phyloP scores from a whole-genome alignment of 2,888 invertebrate genomes.

The Ethmia dodecea region DNA sequence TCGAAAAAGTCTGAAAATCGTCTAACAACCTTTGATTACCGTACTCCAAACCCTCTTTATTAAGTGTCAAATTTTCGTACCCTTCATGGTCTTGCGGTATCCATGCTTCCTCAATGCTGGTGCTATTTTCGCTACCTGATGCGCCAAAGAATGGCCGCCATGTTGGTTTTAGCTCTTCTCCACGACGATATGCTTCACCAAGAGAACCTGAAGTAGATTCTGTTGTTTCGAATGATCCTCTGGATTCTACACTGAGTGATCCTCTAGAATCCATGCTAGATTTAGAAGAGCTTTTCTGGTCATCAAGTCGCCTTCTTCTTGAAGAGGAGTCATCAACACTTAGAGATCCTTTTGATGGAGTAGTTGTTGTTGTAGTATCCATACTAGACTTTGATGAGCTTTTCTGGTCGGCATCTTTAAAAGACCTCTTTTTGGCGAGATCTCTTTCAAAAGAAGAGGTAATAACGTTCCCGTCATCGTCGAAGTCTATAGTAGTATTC shows the following conservation, averaged over 20 bases:
- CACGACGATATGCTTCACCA: slow-evolving; percentile 82
- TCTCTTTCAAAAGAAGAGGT: slow-evolving; percentile 66
- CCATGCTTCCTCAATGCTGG: slow-evolving; percentile 90
- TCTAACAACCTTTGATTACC: slow-evolving; percentile 64
- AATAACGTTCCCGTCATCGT: slow-evolving; percentile 69
- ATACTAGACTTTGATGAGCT: slow-evolving; percentile 80
- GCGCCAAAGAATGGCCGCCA: slow-evolving; percentile 91
- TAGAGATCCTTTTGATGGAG: slow-evolving; percentile 68
- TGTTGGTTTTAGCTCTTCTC: slow-evolving; percentile 86
- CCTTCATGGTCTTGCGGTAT: slow-evolving; percentile 86
- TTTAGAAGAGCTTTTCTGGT: slow-evolving; percentile 77
- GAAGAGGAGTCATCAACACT: slow-evolving; percentile 74
- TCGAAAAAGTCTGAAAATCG: slow-evolving; percentile 69
- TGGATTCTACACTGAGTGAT: slow-evolving; percentile 82
- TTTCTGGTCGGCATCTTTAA: slow-evolving; percentile 67
- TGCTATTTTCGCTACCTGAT: slow-evolving; percentile 86
- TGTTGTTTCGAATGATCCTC: slow-evolving; percentile 83
- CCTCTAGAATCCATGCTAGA: slow-evolving; percentile 81
- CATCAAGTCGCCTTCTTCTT: slow-evolving; percentile 61
- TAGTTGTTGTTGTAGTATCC: slow-evolving; percentile 68
- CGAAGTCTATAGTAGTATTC: slow-evolving; percentile 71
- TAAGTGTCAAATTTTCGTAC: slow-evolving; percentile 73
- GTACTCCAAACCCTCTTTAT: slow-evolving; percentile 66
- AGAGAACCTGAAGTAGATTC: slow-evolving; percentile 86
- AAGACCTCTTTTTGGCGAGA: slow-evolving; percentile 56